A percentile compares a stretch with the other conserved stretches of the same genome.
Evolutionary conservation across 2,797 vertebrate species (phyloP).

Genomic region (Limosa lapponica): DNA sequence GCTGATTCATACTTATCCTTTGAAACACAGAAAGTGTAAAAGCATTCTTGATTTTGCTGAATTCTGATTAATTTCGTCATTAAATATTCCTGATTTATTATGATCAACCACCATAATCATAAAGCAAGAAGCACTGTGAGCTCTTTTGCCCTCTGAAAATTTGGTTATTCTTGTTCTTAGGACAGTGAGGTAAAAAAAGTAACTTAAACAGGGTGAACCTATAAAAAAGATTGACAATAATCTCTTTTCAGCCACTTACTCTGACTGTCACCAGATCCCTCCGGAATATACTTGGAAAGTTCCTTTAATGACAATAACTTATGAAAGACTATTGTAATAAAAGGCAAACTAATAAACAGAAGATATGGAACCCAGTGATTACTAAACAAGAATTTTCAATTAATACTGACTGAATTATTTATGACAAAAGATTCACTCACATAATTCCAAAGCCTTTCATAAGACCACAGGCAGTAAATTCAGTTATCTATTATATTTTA

Average conservation of each 20-base stretch:
- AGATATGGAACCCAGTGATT: not conserved
- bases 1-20: not conserved
- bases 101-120: not conserved
- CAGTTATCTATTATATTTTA: not conserved
- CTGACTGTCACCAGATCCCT: not conserved
- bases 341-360: slow-evolving; percentile 4
- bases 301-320: not conserved
- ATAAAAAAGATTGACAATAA: not conserved
- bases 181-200: not conserved
- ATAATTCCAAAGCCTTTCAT: not conserved
- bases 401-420: slow-evolving; percentile 63
- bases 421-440: slow-evolving; percentile 7
- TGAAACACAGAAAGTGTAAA: not conserved
- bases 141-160: not conserved
- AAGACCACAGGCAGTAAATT: not conserved
- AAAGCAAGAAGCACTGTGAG: not conserved
- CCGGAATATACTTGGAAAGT: not conserved
- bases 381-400: slow-evolving; percentile 55
- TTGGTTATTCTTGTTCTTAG: not conserved
- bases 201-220: not conserved
- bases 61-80: not conserved
- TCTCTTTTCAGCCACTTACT: not conserved
- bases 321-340: not conserved
- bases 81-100: not conserved
- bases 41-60: not conserved